A percentile compares a stretch with the other conserved stretches of the same genome.
These are phyloP conservation scores for Melanargia galathea DNA, from an alignment of 2,888 invertebrate genomes.

Conservation along the genomic window DNA sequence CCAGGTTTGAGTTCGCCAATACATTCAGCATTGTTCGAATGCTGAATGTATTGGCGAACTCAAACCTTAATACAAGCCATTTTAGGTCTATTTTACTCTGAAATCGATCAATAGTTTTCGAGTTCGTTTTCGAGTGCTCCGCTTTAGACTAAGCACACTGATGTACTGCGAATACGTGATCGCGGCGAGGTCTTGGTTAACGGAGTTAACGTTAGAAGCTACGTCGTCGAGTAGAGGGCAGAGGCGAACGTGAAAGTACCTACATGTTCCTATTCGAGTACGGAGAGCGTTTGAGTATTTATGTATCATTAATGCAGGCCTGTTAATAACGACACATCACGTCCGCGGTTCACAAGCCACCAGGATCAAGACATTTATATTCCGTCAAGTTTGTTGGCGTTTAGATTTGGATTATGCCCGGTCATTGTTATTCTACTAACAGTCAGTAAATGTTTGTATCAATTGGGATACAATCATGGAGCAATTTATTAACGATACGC, in stretches of 20 bases:
- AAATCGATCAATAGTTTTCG: too few species aligned
- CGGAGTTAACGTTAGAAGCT: slow-evolving; percentile 40
- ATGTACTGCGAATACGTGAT: slow-evolving; percentile 58
- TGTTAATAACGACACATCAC: slow-evolving; percentile 78
- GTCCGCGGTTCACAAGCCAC: slow-evolving; percentile 79
- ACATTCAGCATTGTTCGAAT: too few species aligned
- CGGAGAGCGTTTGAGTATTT: slow-evolving; percentile 57
- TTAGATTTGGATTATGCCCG: slow-evolving; percentile 81
- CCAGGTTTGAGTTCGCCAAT: too few species aligned
- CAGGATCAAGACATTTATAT: slow-evolving; percentile 74
- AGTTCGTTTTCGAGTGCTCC: too few species aligned
- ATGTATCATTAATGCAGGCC: slow-evolving; percentile 76
- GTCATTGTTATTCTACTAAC: slow-evolving; percentile 75
- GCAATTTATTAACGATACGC: slow-evolving; percentile 54
- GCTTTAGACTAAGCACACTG: too few species aligned
- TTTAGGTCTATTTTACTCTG: too few species aligned
- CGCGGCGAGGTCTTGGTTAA: slow-evolving; percentile 43
- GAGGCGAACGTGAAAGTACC: slow-evolving; percentile 12
- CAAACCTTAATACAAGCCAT: too few species aligned
- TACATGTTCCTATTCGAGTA: slow-evolving; percentile 24
- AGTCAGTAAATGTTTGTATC: slow-evolving; percentile 64
- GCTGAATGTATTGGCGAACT: too few species aligned
- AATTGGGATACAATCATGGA: slow-evolving; percentile 72
- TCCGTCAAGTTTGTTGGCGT: slow-evolving; percentile 71
- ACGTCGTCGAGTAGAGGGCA: slow-evolving; percentile 8